Conservation (phyloP, 2,797 vertebrate genomes). For the Acrossocheilus fasciatus region DNA sequence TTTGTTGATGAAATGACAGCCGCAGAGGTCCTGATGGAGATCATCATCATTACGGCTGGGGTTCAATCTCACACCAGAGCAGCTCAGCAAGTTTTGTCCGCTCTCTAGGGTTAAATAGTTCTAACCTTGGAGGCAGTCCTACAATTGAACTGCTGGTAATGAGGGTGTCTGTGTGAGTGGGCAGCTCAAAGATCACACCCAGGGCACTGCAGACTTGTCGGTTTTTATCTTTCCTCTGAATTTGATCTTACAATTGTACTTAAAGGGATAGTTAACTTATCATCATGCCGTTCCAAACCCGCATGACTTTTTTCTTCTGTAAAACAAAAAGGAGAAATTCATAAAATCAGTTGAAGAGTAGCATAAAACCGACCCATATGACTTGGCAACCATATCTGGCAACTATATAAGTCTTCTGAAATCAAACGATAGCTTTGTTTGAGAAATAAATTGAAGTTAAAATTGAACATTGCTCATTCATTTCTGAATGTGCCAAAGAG, state of each 20-base stretch:
- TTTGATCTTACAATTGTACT: constrained; percentile 5
- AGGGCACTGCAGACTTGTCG: background rate
- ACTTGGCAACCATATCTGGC: background rate
- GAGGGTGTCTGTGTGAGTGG: constrained; percentile 10
- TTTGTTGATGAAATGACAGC: constrained; percentile 51
- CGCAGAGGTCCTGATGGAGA: constrained; percentile 21
- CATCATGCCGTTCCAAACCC: background rate
- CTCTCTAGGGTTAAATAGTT: constrained; percentile 14
- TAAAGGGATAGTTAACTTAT: background rate
- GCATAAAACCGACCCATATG: background rate
- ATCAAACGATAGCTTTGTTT: background rate
- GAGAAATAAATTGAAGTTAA: background rate
- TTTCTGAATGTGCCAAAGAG: background rate
- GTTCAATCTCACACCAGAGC: constrained; percentile 32
- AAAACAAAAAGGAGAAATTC: background rate
- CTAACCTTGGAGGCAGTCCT: constrained; percentile 12
- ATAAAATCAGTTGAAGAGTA: background rate
- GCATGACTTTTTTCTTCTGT: background rate
- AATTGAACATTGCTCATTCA: background rate
- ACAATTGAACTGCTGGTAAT: constrained; percentile 10
- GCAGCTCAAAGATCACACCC: constrained; percentile 14
- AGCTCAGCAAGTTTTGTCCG: background rate
- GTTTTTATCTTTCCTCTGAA: constrained; percentile 15
- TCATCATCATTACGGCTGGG: constrained; percentile 42
- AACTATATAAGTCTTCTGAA: background rate